Percentiles rank a stretch among this genome's conserved stretches.
Evolutionary conservation across 2,888 invertebrate species (phyloP).

Genomic region (Archaeoteleia sp.): DNA sequence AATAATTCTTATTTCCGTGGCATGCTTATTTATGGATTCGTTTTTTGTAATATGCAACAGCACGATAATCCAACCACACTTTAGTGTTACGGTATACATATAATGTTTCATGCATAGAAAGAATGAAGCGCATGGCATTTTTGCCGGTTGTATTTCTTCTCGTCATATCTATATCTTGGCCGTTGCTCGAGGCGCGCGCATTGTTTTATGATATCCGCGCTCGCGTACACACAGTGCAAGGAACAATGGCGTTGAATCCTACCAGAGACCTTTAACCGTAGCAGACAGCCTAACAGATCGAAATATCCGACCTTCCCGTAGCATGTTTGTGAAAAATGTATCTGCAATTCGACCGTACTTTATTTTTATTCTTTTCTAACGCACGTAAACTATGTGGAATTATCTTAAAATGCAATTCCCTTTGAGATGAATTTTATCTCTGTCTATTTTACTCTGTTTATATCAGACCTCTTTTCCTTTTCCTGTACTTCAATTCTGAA

Average conservation of each 20-base stretch:
- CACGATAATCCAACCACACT: conserved; percentile 12
- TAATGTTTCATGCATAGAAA: conserved; percentile 20
- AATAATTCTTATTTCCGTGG: not conserved
- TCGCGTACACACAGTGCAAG: conserved; percentile 50
- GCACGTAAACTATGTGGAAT: too few species aligned
- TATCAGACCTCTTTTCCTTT: too few species aligned
- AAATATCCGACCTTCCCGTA: conserved; percentile 33
- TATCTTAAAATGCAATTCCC: too few species aligned
- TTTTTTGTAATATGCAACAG: conserved; percentile 9
- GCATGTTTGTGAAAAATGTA: conserved; percentile 20
- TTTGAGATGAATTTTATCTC: too few species aligned
- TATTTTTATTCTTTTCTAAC: not conserved
- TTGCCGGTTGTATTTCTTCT: conserved; percentile 38
- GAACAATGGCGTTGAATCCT: conserved; percentile 48
- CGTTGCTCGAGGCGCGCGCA: conserved; percentile 63
- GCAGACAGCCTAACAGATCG: conserved; percentile 42
- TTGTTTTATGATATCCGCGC: conserved; percentile 63
- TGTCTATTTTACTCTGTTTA: too few species aligned
- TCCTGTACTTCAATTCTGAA: not conserved
- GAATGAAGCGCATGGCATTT: conserved; percentile 35
- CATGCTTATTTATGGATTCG: not conserved
- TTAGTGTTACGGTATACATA: conserved; percentile 15
- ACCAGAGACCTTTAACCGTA: conserved; percentile 46
- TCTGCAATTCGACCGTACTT: not conserved
- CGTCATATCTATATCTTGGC: conserved; percentile 47